Conservation (phyloP, 2,888 invertebrate genomes). For the Amorpha juglandis region DNA sequence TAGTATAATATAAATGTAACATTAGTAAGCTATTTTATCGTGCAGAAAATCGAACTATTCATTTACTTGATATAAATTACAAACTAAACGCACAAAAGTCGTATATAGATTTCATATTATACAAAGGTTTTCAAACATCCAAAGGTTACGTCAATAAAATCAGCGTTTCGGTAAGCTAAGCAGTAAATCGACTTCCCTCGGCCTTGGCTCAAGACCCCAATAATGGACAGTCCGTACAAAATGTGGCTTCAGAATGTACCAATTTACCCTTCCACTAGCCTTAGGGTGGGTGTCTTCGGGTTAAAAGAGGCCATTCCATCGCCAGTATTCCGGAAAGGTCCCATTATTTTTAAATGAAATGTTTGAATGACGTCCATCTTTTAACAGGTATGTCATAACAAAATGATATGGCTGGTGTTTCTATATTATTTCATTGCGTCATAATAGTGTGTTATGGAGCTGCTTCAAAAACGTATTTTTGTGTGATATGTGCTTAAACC, state of each 20-base stretch:
- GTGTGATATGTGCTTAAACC: background rate
- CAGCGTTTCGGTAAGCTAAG: constrained; percentile 45
- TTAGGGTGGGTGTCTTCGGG: constrained; percentile 51
- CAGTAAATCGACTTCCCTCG: constrained; percentile 53
- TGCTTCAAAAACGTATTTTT: too few relatives aligned
- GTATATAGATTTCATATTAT: background rate
- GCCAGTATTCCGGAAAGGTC: constrained; percentile 53
- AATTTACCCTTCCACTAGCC: constrained; percentile 61
- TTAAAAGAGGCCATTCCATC: constrained; percentile 60
- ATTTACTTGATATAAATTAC: too few relatives aligned
- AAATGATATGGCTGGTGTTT: too few relatives aligned
- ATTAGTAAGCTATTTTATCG: too few relatives aligned
- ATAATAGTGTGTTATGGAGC: constrained; percentile 30
- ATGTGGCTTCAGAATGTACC: constrained; percentile 63
- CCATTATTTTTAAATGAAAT: constrained; percentile 66
- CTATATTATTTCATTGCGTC: constrained; percentile 32
- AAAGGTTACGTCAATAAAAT: constrained; percentile 37
- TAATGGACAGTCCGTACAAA: constrained; percentile 62
- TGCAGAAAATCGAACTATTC: too few relatives aligned
- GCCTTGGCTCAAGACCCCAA: constrained; percentile 57
- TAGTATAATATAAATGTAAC: too few relatives aligned
- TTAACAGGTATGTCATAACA: constrained; percentile 31
- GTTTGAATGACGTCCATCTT: constrained; percentile 45
- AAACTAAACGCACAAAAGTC: background rate
- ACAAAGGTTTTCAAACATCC: background rate